Percentiles rank a stretch among this genome's conserved stretches.
Evolutionary conservation across 1,140 invertebrate species (phyloP).

Genomic region (Drosophila ironensis): DNA sequence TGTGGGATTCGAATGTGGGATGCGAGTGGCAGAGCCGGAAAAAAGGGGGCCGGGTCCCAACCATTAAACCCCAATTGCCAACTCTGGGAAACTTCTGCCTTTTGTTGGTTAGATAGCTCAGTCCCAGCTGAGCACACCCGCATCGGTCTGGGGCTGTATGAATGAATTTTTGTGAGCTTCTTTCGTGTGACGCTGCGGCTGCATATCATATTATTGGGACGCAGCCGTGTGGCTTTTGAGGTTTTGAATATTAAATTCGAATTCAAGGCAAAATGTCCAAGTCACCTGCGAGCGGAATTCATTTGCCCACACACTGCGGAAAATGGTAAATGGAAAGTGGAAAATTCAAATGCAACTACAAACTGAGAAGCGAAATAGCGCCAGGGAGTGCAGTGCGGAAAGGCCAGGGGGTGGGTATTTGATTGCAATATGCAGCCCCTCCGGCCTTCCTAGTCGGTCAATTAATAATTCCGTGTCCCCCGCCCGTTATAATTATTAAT

Average conservation of each 20-base stretch:
- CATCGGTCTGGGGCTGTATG: not conserved
- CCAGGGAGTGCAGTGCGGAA: not conserved
- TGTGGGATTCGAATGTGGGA: not conserved
- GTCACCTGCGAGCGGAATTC: slow-evolving; percentile 14
- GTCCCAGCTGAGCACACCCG: not conserved
- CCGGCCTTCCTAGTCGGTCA: not conserved
- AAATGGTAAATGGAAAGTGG: not conserved
- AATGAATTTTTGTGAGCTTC: slow-evolving; percentile 7
- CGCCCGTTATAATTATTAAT: slow-evolving; percentile 20
- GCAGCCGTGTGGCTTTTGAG: slow-evolving; percentile 32
- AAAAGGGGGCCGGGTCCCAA: slow-evolving; percentile 9
- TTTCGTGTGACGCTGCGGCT: slow-evolving; percentile 26
- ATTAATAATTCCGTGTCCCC: not conserved
- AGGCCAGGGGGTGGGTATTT: not conserved
- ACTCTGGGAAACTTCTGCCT: slow-evolving; percentile 49
- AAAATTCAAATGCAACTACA: not conserved
- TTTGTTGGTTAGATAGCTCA: slow-evolving; percentile 7
- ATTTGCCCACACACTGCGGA: not conserved
- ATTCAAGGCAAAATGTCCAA: slow-evolving; percentile 34
- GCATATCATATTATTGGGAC: slow-evolving; percentile 53
- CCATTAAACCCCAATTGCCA: slow-evolving; percentile 49
- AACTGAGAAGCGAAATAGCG: not conserved
- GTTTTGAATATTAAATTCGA: slow-evolving; percentile 37
- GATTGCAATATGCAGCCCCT: slow-evolving; percentile 20
- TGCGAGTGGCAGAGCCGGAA: too few relatives aligned